phyloP scores from a whole-genome alignment of 2,113 vertebrate genomes.

The Archocentrus centrarchus region DNA sequence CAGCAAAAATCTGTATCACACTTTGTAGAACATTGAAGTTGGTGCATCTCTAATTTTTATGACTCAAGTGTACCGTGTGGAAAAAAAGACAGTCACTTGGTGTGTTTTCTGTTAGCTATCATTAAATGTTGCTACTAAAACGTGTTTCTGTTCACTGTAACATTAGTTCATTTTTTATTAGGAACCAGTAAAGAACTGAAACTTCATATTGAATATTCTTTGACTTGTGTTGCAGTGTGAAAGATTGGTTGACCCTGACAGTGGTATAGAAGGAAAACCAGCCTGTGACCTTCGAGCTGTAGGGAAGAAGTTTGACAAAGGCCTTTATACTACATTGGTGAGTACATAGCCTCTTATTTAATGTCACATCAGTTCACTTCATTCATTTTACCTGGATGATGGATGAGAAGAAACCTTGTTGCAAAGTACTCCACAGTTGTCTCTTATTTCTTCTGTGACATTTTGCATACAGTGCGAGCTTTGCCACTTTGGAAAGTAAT shows the following conservation, averaged over 20 bases:
- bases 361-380: not conserved
- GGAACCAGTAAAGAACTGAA: not conserved
- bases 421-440: too few species aligned
- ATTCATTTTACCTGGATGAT: not conserved
- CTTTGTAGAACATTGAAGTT: not conserved
- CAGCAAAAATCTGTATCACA: not conserved
- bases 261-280: constrained; percentile 66
- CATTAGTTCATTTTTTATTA: not conserved
- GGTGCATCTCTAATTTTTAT: not conserved
- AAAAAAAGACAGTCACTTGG: not conserved
- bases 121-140: not conserved
- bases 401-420: not conserved
- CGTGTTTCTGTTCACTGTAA: not conserved
- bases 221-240: constrained; percentile 78
- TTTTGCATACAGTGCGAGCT: not conserved
- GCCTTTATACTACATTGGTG: constrained; percentile 88
- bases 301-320: constrained; percentile 87
- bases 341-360: constrained; percentile 48
- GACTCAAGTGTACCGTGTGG: not conserved
- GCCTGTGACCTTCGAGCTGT: constrained; percentile 88
- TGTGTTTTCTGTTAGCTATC: not conserved
- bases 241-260: constrained; percentile 67
- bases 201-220: not conserved
- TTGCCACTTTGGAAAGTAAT: not conserved
- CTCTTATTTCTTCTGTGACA: too few species aligned